These are phyloP conservation scores for Augiades crinisus DNA, from an alignment of 2,888 invertebrate species.

Conservation along the genomic window DNA sequence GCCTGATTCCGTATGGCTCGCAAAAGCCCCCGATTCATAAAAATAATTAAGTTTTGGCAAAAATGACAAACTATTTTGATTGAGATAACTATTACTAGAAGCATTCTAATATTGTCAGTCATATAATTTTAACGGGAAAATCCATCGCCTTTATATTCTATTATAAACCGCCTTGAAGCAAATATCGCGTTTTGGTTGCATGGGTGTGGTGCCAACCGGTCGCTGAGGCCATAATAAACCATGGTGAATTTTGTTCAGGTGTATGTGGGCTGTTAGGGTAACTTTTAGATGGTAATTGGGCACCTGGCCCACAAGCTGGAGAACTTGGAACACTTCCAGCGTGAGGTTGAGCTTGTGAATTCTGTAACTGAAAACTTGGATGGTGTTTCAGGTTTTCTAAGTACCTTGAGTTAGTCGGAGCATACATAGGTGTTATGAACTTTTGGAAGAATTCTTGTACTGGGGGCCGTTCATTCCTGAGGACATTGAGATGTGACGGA, in stretches of 20 bases:
- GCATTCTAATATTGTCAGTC: too few species aligned
- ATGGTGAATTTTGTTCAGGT: conserved; percentile 43
- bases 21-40: too few species aligned
- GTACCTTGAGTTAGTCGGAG: conserved; percentile 55
- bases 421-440: conserved; percentile 55
- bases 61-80: too few species aligned
- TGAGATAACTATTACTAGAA: too few species aligned
- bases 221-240: too few species aligned
- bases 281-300: conserved; percentile 28
- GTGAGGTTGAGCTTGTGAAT: conserved; percentile 36
- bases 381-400: conserved; percentile 63
- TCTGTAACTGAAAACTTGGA: conserved; percentile 58
- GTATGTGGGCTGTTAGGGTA: conserved; percentile 33
- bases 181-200: too few species aligned
- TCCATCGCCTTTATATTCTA: too few species aligned
- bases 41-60: too few species aligned
- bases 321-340: conserved; percentile 38
- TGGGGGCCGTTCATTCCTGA: conserved; percentile 39
- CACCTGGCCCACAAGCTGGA: conserved; percentile 26
- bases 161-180: too few species aligned
- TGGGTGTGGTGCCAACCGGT: too few species aligned
- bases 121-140: too few species aligned
- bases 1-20: too few species aligned
- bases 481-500: conserved; percentile 18
- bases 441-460: conserved; percentile 54